phyloP scores from a whole-genome alignment of 2,113 vertebrate genomes.

The Pimephales promelas region DNA sequence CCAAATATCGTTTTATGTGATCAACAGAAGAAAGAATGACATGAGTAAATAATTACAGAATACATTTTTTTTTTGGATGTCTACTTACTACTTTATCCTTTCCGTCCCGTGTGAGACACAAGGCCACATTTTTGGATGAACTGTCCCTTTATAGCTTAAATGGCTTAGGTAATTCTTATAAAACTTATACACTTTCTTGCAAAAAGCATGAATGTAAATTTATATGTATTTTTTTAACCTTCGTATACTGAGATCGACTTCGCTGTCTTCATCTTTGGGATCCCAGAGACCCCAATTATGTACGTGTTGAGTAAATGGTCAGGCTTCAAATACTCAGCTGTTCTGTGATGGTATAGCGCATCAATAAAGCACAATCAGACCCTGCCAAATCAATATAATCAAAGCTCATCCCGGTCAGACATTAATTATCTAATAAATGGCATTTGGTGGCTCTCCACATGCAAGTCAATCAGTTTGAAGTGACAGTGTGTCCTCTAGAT shows the following conservation, averaged over 20 bases:
- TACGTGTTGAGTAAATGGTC: constrained; percentile 67
- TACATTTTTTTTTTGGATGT: not conserved
- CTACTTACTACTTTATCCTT: no score
- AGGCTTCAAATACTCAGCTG: constrained; percentile 54
- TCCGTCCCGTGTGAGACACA: no score
- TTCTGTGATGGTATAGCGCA: constrained; percentile 60
- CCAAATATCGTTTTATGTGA: no score
- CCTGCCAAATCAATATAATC: constrained; percentile 73
- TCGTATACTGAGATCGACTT: not conserved
- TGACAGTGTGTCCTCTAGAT: constrained; percentile 45
- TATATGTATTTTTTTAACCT: not conserved
- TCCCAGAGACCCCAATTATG: not conserved
- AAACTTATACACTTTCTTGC: not conserved
- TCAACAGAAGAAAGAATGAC: no score
- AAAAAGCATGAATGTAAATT: not conserved
- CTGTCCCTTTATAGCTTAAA: not conserved
- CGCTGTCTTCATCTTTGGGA: not conserved
- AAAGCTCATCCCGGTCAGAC: constrained; percentile 70
- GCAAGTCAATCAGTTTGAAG: constrained; percentile 43
- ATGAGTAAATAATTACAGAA: not conserved
- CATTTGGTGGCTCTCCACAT: constrained; percentile 56
- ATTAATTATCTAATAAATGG: constrained; percentile 76
- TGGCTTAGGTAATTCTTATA: not conserved
- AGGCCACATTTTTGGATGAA: not conserved
- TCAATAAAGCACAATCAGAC: constrained; percentile 64